phyloP scores from a whole-genome alignment of 37 sponge, comb jelly and placozoan genomes.

The Haliclona indistincta region DNA sequence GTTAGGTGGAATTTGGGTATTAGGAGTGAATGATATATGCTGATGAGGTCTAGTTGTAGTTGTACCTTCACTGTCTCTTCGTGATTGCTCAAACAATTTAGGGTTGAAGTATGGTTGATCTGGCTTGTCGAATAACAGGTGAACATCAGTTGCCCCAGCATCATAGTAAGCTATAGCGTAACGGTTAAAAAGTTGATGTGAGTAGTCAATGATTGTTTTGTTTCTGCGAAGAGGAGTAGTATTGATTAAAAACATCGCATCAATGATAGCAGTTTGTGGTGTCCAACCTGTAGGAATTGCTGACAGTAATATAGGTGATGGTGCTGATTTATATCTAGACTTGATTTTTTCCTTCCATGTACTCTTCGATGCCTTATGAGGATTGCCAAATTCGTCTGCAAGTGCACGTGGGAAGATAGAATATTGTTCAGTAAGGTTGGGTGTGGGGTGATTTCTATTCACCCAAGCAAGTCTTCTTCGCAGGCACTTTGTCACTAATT shows the following conservation, averaged over 20 bases:
- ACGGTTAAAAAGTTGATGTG: conserved; percentile 12
- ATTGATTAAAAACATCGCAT: conserved; percentile 61
- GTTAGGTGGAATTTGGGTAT: not conserved
- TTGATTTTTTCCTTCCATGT: conserved; percentile 2
- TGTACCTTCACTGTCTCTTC: not conserved
- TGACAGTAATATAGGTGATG: not conserved
- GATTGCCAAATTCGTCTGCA: conserved; percentile 10
- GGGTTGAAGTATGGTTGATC: not conserved
- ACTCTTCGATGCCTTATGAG: conserved; percentile 20
- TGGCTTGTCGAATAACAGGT: conserved; percentile 14
- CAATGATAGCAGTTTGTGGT: conserved; percentile 10
- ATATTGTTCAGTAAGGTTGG: not conserved
- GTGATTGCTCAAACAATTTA: not conserved
- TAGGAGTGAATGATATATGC: not conserved
- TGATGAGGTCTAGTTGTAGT: not conserved
- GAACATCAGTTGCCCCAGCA: conserved; percentile 21
- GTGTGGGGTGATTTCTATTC: not conserved
- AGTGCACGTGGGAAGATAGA: conserved; percentile 7
- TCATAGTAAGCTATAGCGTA: not conserved
- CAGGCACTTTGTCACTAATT: conserved; percentile 22
- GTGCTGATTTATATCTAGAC: not conserved
- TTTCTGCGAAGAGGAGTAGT: conserved; percentile 18
- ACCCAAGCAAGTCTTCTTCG: conserved; percentile 21
- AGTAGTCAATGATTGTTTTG: conserved; percentile 14
- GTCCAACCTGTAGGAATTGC: conserved; percentile 8